Conservation (phyloP, 2,113 vertebrate species). For the Hypocryptadius cinnamomeus region DNA sequence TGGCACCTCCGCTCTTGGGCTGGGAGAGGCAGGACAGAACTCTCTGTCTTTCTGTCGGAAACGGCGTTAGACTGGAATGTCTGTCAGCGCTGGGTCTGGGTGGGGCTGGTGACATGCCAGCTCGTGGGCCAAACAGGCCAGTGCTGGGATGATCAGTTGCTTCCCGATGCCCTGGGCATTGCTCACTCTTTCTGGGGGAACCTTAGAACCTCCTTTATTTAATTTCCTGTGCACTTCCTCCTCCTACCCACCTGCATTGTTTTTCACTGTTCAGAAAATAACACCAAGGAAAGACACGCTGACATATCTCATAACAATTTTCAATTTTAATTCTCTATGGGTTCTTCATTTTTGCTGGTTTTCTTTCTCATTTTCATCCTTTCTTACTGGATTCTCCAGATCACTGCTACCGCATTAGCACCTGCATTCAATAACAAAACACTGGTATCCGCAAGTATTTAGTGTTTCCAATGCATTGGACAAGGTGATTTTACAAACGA, state of each 20-base stretch:
- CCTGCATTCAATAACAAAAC: neutral
- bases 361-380: neutral
- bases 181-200: neutral
- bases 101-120: neutral
- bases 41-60: neutral
- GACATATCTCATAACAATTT: neutral
- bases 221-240: neutral
- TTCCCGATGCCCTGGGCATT: fast-evolving
- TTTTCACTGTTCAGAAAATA: neutral
- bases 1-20: neutral
- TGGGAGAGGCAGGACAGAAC: neutral
- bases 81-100: fast-evolving
- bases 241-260: neutral
- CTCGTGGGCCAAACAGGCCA: neutral
- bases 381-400: neutral
- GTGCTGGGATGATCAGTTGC: neutral
- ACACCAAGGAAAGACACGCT: neutral
- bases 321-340: neutral
- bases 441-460: neutral
- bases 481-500: neutral
- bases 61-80: neutral
- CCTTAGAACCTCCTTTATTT: neutral
- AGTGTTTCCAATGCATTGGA: neutral
- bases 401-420: neutral
- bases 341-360: neutral